Evolutionary conservation across 2,888 invertebrate species (phyloP).

Genomic region (Sarcophaga subvicina): DNA sequence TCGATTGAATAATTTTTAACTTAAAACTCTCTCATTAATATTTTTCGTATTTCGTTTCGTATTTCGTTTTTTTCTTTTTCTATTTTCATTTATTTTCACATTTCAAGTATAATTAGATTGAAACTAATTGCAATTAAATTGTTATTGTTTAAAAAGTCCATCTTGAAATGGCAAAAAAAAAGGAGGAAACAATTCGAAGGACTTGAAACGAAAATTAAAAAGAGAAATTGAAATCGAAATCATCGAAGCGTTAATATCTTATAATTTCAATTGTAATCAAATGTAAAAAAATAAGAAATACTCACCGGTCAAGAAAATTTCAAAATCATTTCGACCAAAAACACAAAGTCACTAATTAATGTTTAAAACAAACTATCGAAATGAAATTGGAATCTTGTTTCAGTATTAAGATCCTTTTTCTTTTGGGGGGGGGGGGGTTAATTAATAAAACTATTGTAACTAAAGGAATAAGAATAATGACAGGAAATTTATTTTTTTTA

Average conservation of each 20-base stretch:
- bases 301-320: not conserved
- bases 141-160: constrained; percentile 9
- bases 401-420: too few species aligned
- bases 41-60: not conserved
- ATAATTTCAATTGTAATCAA: constrained; percentile 20
- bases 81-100: too few species aligned
- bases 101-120: constrained; percentile 19
- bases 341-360: not conserved
- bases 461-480: too few species aligned
- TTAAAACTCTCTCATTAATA: constrained; percentile 2
- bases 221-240: not conserved
- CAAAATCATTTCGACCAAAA: not conserved
- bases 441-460: too few species aligned
- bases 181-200: not conserved
- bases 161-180: not conserved
- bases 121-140: constrained; percentile 47
- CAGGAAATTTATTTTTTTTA: too few species aligned
- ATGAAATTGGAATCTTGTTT: not conserved
- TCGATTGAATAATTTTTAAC: constrained; percentile 37
- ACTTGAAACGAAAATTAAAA: too few species aligned
- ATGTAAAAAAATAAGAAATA: not conserved
- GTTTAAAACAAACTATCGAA: not conserved
- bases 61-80: too few species aligned
- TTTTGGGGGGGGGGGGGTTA: too few species aligned
- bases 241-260: constrained; percentile 4